Conservation (phyloP, 2,113 vertebrate species). For the Gopherus evgoodei region DNA sequence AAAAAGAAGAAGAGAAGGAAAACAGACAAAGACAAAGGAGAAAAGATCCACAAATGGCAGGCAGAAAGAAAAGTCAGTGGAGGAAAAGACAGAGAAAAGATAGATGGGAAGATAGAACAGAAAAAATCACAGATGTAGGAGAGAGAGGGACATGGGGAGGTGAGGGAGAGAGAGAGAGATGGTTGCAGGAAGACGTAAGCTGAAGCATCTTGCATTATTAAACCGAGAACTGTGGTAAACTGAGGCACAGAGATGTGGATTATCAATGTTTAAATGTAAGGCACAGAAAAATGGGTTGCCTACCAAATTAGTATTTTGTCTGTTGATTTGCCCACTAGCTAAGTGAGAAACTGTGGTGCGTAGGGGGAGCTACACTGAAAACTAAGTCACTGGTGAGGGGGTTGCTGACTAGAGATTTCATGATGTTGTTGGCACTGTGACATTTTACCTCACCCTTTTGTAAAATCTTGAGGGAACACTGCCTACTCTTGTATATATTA, state of each 20-base stretch:
- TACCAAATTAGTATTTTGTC: conserved; percentile 65
- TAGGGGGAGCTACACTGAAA: conserved; percentile 26
- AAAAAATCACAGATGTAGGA: conserved; percentile 20
- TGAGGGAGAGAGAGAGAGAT: conserved; percentile 6
- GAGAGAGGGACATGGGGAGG: conserved; percentile 10
- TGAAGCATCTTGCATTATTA: conserved; percentile 43
- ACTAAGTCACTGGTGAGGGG: conserved; percentile 57
- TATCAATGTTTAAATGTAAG: conserved; percentile 19
- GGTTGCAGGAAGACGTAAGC: conserved; percentile 41
- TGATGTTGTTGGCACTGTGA: conserved; percentile 64
- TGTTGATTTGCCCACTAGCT: conserved; percentile 50
- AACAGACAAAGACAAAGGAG: not conserved
- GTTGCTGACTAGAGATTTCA: conserved; percentile 63
- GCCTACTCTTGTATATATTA: conserved; percentile 70
- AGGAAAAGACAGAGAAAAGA: conserved; percentile 15
- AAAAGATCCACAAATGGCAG: not conserved
- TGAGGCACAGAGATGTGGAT: conserved; percentile 25
- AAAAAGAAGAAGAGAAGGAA: not conserved
- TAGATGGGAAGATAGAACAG: conserved; percentile 24
- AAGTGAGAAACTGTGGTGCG: conserved; percentile 30
- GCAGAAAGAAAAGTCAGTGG: conserved; percentile 36
- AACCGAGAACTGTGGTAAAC: conserved; percentile 43
- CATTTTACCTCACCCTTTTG: conserved; percentile 68
- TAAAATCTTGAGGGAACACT: conserved; percentile 60
- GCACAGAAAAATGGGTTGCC: conserved; percentile 63